Conservation (phyloP, 2,113 vertebrate genomes). For the Colaptes auratus region DNA sequence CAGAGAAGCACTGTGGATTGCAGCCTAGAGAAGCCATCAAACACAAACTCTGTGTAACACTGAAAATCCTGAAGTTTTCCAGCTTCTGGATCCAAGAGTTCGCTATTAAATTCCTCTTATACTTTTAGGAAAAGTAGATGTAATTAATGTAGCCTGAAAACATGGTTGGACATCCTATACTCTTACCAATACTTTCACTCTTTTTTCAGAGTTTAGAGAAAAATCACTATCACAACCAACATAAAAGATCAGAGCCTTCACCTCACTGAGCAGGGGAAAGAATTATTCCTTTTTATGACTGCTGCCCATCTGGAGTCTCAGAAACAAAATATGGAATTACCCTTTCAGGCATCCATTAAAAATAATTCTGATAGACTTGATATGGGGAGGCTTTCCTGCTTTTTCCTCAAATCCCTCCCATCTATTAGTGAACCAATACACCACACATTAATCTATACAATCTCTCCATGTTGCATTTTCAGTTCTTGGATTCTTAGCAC, state of each 20-base stretch:
- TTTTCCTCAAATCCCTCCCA: neutral
- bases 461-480: neutral
- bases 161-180: neutral
- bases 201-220: neutral
- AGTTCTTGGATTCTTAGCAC: neutral
- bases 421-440: neutral
- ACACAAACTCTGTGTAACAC: neutral
- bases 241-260: neutral
- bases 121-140: neutral
- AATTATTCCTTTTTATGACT: neutral
- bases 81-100: neutral
- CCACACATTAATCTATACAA: neutral
- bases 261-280: neutral
- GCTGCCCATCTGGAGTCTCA: neutral
- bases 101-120: neutral
- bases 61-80: neutral
- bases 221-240: neutral
- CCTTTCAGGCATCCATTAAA: neutral
- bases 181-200: neutral
- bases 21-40: neutral
- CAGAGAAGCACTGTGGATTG: neutral
- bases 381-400: neutral
- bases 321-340: rapidly evolving
- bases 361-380: neutral
- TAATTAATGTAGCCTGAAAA: neutral